Conservation (phyloP, 2,113 vertebrate species). For the Neolamprologus kungweensis region DNA sequence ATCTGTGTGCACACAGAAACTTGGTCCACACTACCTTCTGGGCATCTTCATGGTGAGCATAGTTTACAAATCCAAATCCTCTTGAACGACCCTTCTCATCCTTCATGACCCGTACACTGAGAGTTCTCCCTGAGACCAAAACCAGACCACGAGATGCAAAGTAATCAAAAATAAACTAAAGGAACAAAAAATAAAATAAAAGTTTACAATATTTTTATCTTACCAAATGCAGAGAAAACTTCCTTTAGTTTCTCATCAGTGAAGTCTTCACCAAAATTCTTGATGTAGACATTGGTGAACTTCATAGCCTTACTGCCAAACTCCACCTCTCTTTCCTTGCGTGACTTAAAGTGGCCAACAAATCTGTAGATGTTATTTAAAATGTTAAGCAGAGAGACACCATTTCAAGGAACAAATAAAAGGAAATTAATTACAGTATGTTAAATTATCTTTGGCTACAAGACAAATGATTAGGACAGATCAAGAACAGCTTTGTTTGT, state of each 20-base stretch:
- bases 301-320: slow-evolving; percentile 79
- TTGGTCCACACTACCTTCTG: slow-evolving; percentile 79
- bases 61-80: slow-evolving; percentile 96
- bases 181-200: neutral
- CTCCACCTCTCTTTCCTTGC: slow-evolving; percentile 87
- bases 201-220: neutral
- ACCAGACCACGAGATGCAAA: neutral
- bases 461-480: neutral
- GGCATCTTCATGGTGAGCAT: slow-evolving; percentile 87
- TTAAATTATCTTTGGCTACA: neutral
- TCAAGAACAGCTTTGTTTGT: neutral
- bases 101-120: slow-evolving; percentile 93
- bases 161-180: neutral
- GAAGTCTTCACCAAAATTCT: slow-evolving; percentile 86
- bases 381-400: neutral
- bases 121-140: slow-evolving; percentile 75
- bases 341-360: slow-evolving; percentile 94
- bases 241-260: slow-evolving; percentile 78
- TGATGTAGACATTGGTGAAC: slow-evolving; percentile 95
- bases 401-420: neutral
- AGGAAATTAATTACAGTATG: neutral
- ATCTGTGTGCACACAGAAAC: neutral
- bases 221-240: slow-evolving; percentile 86
- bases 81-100: slow-evolving; percentile 79
- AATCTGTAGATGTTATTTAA: slow-evolving; percentile 71